Evolutionary conservation across 1,140 invertebrate species (phyloP).

Genomic region (Drosophila repleta): DNA sequence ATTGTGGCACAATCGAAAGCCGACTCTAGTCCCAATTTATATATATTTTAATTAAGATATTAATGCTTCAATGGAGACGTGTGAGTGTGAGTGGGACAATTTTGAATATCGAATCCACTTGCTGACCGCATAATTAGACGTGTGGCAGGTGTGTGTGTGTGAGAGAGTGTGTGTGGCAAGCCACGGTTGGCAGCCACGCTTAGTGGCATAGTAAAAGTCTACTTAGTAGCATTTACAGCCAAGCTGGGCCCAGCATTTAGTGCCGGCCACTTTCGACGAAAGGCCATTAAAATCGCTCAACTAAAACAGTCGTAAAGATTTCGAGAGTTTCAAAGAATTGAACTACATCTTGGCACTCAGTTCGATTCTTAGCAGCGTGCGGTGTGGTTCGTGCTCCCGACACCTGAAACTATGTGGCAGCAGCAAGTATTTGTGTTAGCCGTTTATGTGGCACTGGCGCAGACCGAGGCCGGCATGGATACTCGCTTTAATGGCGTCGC

Average conservation of each 20-base stretch:
- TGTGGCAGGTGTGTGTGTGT: conserved; percentile 36
- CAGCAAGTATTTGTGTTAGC: conserved; percentile 51
- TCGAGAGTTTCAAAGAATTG: conserved; percentile 62
- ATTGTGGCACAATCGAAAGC: conserved; percentile 1
- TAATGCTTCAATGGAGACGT: conserved; percentile 28
- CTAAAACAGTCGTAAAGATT: conserved; percentile 75
- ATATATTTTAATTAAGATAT: conserved; percentile 38
- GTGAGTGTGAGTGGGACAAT: neutral
- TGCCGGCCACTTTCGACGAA: conserved; percentile 67
- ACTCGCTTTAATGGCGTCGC: conserved; percentile 63
- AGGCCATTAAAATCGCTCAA: conserved; percentile 71
- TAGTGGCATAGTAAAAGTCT: conserved; percentile 34
- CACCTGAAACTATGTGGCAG: conserved; percentile 48
- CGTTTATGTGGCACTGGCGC: conserved; percentile 47
- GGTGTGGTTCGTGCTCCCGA: conserved; percentile 47
- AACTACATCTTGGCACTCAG: conserved; percentile 52
- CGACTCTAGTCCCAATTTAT: neutral
- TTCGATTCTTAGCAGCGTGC: conserved; percentile 66
- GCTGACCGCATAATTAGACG: conserved; percentile 26
- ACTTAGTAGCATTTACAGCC: conserved; percentile 12
- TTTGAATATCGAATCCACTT: neutral
- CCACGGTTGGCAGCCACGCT: conserved; percentile 8
- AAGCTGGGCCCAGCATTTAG: conserved; percentile 30
- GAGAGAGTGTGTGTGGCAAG: conserved; percentile 24
- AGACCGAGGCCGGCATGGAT: conserved; percentile 21